phyloP scores from a whole-genome alignment of 2,113 vertebrate genomes.

The Antechinus stuartii region DNA sequence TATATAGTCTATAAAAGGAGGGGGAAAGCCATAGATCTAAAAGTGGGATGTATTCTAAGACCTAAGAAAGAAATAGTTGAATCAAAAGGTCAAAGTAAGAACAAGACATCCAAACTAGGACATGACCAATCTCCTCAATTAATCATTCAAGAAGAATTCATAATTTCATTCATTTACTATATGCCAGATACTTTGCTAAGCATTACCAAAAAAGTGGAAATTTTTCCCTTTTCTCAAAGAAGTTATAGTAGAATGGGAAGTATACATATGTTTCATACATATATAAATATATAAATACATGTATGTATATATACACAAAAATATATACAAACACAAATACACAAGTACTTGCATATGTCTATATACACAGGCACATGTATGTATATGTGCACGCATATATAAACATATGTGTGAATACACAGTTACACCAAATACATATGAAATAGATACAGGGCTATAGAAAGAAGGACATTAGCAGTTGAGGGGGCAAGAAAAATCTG shows the following conservation, averaged over 20 bases:
- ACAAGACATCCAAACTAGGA: neutral
- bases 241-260: neutral
- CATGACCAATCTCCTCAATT: neutral
- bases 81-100: neutral
- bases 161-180: neutral
- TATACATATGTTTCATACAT: neutral
- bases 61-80: neutral
- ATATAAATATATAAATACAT: neutral
- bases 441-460: neutral
- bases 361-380: neutral
- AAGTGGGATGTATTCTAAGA: neutral
- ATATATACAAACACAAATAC: neutral
- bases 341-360: neutral
- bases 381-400: neutral
- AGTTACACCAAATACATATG: neutral
- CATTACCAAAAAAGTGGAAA: neutral
- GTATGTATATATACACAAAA: neutral
- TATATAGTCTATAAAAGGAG: neutral
- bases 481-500: neutral
- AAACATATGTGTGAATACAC: neutral
- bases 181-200: neutral
- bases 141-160: neutral
- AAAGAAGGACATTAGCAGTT: neutral
- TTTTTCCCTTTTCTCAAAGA: neutral
- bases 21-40: neutral